Evolutionary conservation across 2,113 vertebrate species (phyloP).

Genomic region (Kryptolebias marmoratus): DNA sequence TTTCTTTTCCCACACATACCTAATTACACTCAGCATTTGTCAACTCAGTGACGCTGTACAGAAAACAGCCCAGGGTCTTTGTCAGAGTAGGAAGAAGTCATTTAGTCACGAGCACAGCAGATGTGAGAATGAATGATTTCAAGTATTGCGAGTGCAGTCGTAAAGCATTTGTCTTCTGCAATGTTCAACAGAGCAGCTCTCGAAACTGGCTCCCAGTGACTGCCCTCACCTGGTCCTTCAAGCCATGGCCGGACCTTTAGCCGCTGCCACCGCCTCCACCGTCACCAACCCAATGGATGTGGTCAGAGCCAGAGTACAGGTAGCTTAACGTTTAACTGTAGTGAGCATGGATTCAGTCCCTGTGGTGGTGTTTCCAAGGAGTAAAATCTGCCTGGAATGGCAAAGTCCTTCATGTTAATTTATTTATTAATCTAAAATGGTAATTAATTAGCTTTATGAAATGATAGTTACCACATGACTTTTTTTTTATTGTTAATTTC

Average conservation of each 20-base stretch:
- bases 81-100: too few species aligned
- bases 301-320: constrained; percentile 94
- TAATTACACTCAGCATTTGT: too few species aligned
- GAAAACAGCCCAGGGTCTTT: too few species aligned
- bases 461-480: too few species aligned
- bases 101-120: background rate
- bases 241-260: constrained; percentile 91
- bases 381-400: background rate
- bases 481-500: too few species aligned
- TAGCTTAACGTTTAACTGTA: constrained; percentile 44
- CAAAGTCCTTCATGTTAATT: background rate
- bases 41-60: too few species aligned
- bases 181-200: constrained; percentile 89
- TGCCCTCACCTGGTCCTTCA: constrained; percentile 96
- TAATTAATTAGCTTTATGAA: too few species aligned
- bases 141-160: background rate
- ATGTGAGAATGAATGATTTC: background rate
- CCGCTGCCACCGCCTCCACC: constrained; percentile 93
- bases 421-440: too few species aligned
- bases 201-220: constrained; percentile 87
- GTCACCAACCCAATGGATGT: constrained; percentile 99
- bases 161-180: constrained; percentile 3
- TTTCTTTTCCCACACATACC: too few species aligned
- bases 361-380: background rate
- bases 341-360: background rate